These are phyloP conservation scores for Acanthosoma haemorrhoidale DNA, from an alignment of 2,888 invertebrate species.

Conservation along the genomic window DNA sequence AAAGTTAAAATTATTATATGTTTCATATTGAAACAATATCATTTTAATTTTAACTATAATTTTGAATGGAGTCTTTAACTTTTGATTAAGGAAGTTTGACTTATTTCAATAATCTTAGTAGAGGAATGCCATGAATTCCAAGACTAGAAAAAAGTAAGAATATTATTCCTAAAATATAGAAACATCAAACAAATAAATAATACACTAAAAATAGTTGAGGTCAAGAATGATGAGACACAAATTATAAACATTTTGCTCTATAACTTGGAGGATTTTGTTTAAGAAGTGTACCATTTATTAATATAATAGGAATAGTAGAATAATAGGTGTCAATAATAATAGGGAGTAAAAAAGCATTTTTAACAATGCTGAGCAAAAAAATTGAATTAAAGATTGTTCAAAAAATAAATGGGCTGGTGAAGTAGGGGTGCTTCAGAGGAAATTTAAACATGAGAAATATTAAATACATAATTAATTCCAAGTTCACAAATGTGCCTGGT, in stretches of 20 bases:
- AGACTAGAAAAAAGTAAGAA: not conserved
- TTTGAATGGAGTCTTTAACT: not conserved
- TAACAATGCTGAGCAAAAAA: not conserved
- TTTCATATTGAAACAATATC: too few species aligned
- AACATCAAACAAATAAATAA: not conserved
- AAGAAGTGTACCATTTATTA: too few species aligned
- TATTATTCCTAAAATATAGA: not conserved
- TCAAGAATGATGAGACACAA: not conserved
- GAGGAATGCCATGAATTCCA: not conserved
- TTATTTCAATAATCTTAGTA: not conserved
- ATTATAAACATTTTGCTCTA: too few species aligned
- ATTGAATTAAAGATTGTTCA: not conserved
- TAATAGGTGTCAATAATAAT: not conserved
- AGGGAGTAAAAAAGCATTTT: not conserved
- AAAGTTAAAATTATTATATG: too few species aligned
- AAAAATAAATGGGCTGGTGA: not conserved
- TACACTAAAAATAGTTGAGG: not conserved
- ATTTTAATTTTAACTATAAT: too few species aligned
- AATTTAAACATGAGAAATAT: not conserved
- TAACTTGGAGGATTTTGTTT: too few species aligned
- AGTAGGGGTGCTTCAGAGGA: constrained; percentile 12
- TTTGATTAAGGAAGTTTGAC: not conserved
- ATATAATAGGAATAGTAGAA: not conserved
- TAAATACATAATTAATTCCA: not conserved
- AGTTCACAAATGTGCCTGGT: not conserved